Evolutionary conservation across 2,113 vertebrate species (phyloP).

Genomic region (Hemiprocne comata): DNA sequence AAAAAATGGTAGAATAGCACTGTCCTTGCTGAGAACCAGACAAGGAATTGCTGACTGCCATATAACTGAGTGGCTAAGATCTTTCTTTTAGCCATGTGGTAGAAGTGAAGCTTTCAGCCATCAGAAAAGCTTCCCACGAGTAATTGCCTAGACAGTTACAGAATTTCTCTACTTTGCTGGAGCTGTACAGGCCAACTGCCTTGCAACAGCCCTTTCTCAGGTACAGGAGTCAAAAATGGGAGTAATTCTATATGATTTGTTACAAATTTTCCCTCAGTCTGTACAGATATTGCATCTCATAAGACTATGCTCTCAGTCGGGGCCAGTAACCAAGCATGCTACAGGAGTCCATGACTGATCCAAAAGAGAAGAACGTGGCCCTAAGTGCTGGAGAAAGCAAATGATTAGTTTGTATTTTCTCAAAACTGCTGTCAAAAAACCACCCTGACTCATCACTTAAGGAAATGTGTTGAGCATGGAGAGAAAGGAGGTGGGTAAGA

Average conservation of each 20-base stretch:
- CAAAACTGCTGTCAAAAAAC: not conserved
- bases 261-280: not conserved
- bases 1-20: not conserved
- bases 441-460: not conserved
- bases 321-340: not conserved
- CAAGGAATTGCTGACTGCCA: not conserved
- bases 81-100: not conserved
- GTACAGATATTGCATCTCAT: fast-evolving
- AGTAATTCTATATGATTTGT: not conserved
- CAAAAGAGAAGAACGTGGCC: not conserved
- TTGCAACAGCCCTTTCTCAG: not conserved
- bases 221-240: not conserved
- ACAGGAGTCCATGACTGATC: not conserved
- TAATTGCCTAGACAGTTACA: not conserved
- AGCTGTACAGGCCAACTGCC: not conserved
- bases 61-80: not conserved
- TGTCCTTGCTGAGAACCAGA: not conserved
- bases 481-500: not conserved
- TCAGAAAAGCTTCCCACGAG: not conserved
- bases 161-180: not conserved
- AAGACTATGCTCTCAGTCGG: not conserved
- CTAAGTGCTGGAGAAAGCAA: not conserved
- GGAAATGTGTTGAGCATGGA: not conserved
- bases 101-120: not conserved
- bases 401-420: not conserved